Base-by-base conservation (phyloP, 2,113 vertebrate genomes). In the Hystrix cristata region DNA sequence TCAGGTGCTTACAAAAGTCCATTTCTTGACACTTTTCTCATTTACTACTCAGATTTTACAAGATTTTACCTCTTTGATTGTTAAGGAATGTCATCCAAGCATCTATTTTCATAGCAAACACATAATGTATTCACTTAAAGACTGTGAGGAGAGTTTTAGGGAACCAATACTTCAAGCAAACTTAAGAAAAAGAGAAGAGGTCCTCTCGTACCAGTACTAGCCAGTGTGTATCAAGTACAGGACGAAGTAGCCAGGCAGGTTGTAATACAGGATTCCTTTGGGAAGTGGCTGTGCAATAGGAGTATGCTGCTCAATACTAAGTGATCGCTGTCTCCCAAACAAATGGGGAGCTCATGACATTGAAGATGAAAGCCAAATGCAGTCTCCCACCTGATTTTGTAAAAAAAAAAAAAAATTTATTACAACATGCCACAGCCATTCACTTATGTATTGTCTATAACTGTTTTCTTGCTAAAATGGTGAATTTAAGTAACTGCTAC, bases 331-430 rank as follows among this genome's bases (percentile, higher is more conserved):
- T 51, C 74, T 93, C 18, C n/a, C 51, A 76, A 57, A 57, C 53
- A 88, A 55, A 53, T 15, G 29, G 10, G 15, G 3, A 51, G 43
- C 27, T 48, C 18, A 16, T 85, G 29, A 76, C 5, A 13, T 29
- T 76, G 46, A 31, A 79, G 18, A 79, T 31, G 43, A 53, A 4
- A 62, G 51, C 51, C 62, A 79, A 91, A 87, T 82, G 13, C 29
- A 95, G 43, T 7, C 31, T 95, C 43, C 34, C 18, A 69, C 19
- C 10, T 87, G n/a, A 43, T 81, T 92, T 94, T 87, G 27, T 80
- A 84, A 91, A 90, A 85, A 88, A 81, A 82, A 86, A 85, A 85
- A 76, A 81, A 34, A 38, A 38, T 86, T 86, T 89, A 72, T 79
- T 89, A 74, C 65, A 78, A 59, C 14, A 81, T 81, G 59, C 12